These are phyloP conservation scores for Hormaphis cornu DNA, from an alignment of 1,140 invertebrate species.

Conservation along the genomic window DNA sequence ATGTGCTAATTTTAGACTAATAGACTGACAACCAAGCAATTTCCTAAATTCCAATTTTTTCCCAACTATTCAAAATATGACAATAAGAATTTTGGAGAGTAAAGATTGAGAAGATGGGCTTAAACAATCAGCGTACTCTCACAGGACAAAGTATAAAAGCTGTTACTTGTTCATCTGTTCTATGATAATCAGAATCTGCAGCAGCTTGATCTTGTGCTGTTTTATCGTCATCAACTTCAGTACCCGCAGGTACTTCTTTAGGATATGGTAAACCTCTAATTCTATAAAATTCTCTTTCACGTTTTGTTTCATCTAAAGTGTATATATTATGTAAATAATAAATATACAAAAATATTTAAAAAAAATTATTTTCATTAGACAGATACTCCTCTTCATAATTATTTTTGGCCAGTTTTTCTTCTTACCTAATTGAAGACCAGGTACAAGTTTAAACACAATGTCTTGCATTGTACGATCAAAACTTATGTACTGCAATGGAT, in stretches of 20 bases:
- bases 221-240: constrained; percentile 55
- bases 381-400: neutral
- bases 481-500: constrained; percentile 92
- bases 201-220: constrained; percentile 52
- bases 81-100: no score
- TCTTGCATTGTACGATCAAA: constrained; percentile 98
- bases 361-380: no score
- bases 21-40: no score
- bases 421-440: constrained; percentile 77
- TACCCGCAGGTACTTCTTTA: constrained; percentile 67
- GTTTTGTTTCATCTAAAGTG: constrained; percentile 71
- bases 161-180: constrained; percentile 83
- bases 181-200: constrained; percentile 81
- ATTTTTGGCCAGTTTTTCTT: neutral
- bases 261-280: constrained; percentile 74
- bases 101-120: no score
- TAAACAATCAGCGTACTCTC: no score
- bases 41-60: no score
- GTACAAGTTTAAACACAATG: constrained; percentile 94
- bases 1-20: no score
- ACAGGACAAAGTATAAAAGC: no score
- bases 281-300: constrained; percentile 79
- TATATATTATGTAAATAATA: constrained; percentile 34
- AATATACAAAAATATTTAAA: no score
- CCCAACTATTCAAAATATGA: no score